Conservation (phyloP, 1,140 invertebrate genomes). For the Brachionus sp. region DNA sequence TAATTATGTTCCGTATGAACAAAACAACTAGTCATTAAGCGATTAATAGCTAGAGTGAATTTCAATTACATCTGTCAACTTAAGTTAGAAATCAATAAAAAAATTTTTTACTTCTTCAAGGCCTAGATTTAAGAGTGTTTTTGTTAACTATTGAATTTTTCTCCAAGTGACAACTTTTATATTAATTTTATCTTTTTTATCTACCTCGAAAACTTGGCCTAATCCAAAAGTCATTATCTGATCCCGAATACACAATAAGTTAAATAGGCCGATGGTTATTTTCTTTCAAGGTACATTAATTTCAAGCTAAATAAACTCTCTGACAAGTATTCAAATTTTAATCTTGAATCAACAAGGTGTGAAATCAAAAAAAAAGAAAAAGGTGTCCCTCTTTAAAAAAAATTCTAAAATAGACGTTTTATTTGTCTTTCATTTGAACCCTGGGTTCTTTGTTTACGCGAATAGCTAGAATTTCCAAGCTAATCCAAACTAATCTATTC, state of each 20-base stretch:
- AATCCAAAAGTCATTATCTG: background rate
- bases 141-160: background rate
- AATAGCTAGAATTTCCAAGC: background rate
- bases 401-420: background rate
- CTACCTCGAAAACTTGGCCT: background rate
- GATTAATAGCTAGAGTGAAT: conserved; percentile 12
- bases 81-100: conserved; percentile 28
- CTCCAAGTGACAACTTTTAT: background rate
- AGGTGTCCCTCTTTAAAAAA: background rate
- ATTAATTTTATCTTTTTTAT: background rate
- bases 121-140: conserved; percentile 12
- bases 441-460: background rate
- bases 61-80: conserved; percentile 31
- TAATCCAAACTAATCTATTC: background rate
- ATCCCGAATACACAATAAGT: background rate
- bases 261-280: background rate
- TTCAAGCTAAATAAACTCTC: background rate
- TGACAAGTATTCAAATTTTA: background rate
- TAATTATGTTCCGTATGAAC: conserved; percentile 19
- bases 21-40: conserved; percentile 16
- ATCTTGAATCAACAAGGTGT: background rate
- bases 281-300: background rate
- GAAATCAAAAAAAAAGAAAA: too few species aligned
- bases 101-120: conserved; percentile 30
- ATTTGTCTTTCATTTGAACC: too few species aligned